Evolutionary conservation across 2,797 vertebrate genomes (phyloP), one percentile per base, ranked within the genome.

Genomic region (Cyprinodon diabolis): DNA sequence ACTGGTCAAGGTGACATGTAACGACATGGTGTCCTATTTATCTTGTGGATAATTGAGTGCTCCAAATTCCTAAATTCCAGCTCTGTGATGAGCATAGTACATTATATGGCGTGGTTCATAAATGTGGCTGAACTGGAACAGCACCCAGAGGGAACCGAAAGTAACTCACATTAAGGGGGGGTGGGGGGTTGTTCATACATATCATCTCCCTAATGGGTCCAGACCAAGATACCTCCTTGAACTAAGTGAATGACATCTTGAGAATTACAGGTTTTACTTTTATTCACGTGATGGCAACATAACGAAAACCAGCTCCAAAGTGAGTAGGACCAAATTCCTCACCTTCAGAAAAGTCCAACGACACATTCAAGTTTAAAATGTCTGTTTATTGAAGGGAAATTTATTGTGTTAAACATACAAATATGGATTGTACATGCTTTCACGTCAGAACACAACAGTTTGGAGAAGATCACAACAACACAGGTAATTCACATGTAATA

Each of bases 121-220:
- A 80, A 71, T 51, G 76, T 13, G 75, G 69, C 79, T 85, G 79
- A 92, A 92, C 78, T 92, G 77, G 92, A 89, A 68, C 92, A 88
- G 88, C 83, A 84, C 90, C 87, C 92, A 86, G 78, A 82, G 87
- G 91, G 91, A 80, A 91, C 87, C 88, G 81, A 82, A 89, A 85
- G 80, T 74, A 80, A 71, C 65, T 90, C 82, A 83, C 77, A 10
- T 48, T 54, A 52, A 58, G 66, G 10, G 49, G n/a, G 68, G 45
- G 19, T n/a, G 6, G 65, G 45, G n/a, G 37, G 76, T 77, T 0
- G 7, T 43, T 43, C 40, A 43, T 43, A 43, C 40, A 8, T 43
- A 43, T 51, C 52, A 10, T 68, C 79, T 75, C 37, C 81, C 79
- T 21, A 15, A 58, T 72, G 86, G 71, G 43, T 71, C 30, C 12